Conservation (phyloP, 2,797 vertebrate genomes). For the Buphagus erythrorhynchus region DNA sequence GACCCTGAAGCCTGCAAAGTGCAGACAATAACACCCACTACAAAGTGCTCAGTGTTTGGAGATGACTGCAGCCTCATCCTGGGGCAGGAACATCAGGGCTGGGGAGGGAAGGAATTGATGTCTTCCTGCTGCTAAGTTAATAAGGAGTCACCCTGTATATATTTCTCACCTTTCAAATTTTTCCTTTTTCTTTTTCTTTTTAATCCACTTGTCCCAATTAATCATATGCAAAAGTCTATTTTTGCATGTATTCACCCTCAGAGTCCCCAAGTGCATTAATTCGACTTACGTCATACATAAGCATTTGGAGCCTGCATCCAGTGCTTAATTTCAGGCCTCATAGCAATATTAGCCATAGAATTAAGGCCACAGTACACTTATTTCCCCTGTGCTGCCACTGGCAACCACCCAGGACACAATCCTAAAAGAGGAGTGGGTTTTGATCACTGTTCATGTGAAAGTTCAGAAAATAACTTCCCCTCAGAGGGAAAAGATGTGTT, state of each 20-base stretch:
- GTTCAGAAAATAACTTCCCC: not conserved
- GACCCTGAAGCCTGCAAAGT: not conserved
- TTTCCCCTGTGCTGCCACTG: not conserved
- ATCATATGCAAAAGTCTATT: not conserved
- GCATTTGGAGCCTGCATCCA: not conserved
- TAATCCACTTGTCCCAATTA: not conserved
- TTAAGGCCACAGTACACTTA: not conserved
- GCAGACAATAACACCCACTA: not conserved
- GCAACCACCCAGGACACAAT: not conserved
- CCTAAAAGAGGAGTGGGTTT: not conserved
- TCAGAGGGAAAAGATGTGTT: fast-evolving
- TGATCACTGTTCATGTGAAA: not conserved
- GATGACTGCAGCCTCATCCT: not conserved
- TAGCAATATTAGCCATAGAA: not conserved
- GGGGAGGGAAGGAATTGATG: not conserved
- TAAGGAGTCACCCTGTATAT: not conserved
- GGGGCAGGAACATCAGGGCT: not conserved
- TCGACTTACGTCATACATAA: not conserved
- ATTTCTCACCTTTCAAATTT: not conserved
- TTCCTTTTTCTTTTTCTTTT: not conserved
- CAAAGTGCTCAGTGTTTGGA: not conserved
- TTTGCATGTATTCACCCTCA: not conserved
- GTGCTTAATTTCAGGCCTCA: not conserved
- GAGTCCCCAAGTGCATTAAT: not conserved
- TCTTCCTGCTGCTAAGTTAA: not conserved